Conservation (phyloP, 2,797 vertebrate genomes). For the Carcharodon carcharias region DNA sequence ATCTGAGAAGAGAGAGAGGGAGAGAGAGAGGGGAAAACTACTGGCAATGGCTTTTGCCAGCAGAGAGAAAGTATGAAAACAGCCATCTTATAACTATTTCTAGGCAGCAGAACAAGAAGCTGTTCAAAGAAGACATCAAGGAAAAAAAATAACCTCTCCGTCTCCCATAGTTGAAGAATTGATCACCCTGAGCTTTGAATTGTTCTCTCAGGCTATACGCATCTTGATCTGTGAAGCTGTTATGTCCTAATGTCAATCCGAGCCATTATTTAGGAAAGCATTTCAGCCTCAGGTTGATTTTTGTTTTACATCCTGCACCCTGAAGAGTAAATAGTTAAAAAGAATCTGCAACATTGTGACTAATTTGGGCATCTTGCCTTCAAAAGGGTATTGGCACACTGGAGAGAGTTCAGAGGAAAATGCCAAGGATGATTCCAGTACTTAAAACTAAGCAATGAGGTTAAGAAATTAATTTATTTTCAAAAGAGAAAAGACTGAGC, state of each 20-base stretch:
- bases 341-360: neutral
- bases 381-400: neutral
- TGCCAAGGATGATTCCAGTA: neutral
- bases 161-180: neutral
- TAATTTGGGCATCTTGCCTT: neutral
- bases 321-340: neutral
- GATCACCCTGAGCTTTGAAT: neutral
- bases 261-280: neutral
- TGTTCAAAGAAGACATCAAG: neutral
- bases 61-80: neutral
- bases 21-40: neutral
- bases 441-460: neutral
- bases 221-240: neutral
- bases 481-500: constrained; percentile 4
- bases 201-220: neutral
- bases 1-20: neutral
- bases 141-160: neutral
- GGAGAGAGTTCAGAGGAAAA: neutral
- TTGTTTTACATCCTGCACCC: neutral
- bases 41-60: neutral
- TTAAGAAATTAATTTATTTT: neutral
- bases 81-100: neutral
- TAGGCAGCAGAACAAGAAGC: neutral
- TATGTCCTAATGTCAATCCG: neutral
- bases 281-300: neutral